These are phyloP conservation scores for Tympanoctomys barrerae DNA, from an alignment of 2,797 vertebrate species.

Conservation along the genomic window DNA sequence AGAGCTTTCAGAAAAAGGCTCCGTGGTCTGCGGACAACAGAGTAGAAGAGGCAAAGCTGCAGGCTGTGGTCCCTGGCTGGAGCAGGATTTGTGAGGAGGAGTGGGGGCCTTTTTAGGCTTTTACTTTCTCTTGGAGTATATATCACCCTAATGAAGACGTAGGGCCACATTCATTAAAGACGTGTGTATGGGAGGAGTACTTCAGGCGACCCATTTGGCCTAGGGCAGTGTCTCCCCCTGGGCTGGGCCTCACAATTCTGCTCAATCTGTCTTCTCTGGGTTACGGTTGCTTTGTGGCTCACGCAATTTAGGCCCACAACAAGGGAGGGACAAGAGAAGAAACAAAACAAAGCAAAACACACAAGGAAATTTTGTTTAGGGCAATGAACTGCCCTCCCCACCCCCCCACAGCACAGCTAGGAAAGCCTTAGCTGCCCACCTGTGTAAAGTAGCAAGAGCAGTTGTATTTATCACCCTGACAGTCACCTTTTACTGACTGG, in stretches of 20 bases:
- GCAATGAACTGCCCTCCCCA: too few relatives aligned
- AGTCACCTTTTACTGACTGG: not conserved
- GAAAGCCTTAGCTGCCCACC: too few relatives aligned
- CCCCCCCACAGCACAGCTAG: too few relatives aligned
- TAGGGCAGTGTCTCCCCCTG: not conserved
- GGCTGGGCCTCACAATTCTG: not conserved
- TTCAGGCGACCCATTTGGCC: not conserved
- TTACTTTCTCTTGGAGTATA: not conserved
- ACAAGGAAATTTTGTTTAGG: not conserved
- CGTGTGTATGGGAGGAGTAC: not conserved
- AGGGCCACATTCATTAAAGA: not conserved
- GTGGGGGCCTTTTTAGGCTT: not conserved
- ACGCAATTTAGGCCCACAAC: not conserved
- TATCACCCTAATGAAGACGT: not conserved
- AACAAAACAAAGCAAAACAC: not conserved
- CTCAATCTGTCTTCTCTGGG: not conserved
- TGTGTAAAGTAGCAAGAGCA: not conserved
- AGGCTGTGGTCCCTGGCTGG: not conserved
- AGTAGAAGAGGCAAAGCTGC: not conserved
- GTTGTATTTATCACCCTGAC: not conserved
- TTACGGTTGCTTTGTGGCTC: not conserved
- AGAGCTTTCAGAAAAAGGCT: not conserved
- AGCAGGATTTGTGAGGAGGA: not conserved
- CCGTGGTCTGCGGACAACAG: fast-evolving
- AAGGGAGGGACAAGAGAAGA: not conserved